phyloP scores from a whole-genome alignment of 2,888 invertebrate genomes.

The Apeira syringaria region DNA sequence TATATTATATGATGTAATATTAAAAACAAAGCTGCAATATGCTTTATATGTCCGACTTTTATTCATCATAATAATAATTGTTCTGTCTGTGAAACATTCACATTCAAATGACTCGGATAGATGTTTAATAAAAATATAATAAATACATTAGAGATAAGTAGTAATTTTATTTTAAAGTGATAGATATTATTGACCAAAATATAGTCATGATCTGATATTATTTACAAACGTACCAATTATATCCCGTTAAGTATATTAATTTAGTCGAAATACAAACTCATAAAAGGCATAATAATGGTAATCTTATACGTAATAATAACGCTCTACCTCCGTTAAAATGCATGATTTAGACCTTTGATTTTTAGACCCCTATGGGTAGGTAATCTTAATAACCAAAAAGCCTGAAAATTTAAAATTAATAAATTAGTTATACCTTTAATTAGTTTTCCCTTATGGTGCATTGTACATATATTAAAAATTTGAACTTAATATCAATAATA shows the following conservation, averaged over 20 bases:
- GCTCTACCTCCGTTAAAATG: slow-evolving; percentile 66
- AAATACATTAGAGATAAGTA: slow-evolving; percentile 6
- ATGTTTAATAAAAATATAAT: no score
- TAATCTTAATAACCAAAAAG: slow-evolving; percentile 78
- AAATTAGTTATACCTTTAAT: slow-evolving; percentile 38
- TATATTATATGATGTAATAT: no score
- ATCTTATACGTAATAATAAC: slow-evolving; percentile 47
- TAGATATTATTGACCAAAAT: slow-evolving; percentile 34
- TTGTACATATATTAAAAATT: slow-evolving; percentile 52
- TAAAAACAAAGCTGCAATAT: no score
- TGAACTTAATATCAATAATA: no score
- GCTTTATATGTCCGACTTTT: no score
- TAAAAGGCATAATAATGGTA: slow-evolving; percentile 52
- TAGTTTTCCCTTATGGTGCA: slow-evolving; percentile 61
- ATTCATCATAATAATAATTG: no score
- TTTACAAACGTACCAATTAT: slow-evolving; percentile 24
- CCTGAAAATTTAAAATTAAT: slow-evolving; percentile 57
- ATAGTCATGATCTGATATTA: slow-evolving; percentile 37
- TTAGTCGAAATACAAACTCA: slow-evolving; percentile 8
- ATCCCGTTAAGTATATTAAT: slow-evolving; percentile 12
- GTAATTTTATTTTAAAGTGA: slow-evolving; percentile 9
- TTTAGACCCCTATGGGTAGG: slow-evolving; percentile 53
- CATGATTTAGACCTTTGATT: slow-evolving; percentile 51
- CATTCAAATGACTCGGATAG: no score
- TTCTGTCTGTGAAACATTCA: no score